These are phyloP conservation scores for Ostrea denselamellosa DNA, from an alignment of 1,140 invertebrate species.

Conservation along the genomic window DNA sequence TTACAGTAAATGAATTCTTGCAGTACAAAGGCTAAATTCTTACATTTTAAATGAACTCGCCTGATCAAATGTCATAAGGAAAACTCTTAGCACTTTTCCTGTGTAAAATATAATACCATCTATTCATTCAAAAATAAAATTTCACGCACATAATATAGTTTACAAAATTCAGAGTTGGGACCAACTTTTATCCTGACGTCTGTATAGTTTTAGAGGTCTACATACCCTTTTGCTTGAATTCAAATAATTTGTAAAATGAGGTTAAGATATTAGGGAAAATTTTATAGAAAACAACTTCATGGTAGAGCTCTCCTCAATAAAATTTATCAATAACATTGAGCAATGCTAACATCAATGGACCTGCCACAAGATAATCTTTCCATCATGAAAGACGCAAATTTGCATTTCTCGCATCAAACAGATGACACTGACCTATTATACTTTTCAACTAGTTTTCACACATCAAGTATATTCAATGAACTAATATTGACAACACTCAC, in stretches of 20 bases:
- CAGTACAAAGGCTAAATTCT: constrained; percentile 12
- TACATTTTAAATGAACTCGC: constrained; percentile 31
- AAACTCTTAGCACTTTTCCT: constrained; percentile 7
- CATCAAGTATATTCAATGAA: constrained; percentile 34
- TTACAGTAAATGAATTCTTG: constrained; percentile 29
- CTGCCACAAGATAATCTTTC: constrained; percentile 2
- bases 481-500: constrained; percentile 17
- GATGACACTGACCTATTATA: constrained; percentile 34
- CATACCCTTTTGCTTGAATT: neutral
- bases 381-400: constrained; percentile 20
- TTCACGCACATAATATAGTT: too few relatives aligned
- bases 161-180: neutral
- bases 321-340: constrained; percentile 29
- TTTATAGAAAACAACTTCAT: constrained; percentile 11
- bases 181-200: neutral
- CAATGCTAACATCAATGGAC: constrained; percentile 25
- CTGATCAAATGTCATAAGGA: constrained; percentile 16
- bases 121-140: neutral
- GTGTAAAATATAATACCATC: neutral
- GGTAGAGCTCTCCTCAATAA: constrained; percentile 1
- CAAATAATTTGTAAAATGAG: neutral
- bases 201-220: neutral
- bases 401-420: constrained; percentile 9
- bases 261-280: neutral
- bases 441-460: constrained; percentile 16